Percentiles rank a stretch among this genome's conserved stretches.
Conservation (phyloP, 1,140 invertebrate species). For the Caenorhabditis inopinata region DNA sequence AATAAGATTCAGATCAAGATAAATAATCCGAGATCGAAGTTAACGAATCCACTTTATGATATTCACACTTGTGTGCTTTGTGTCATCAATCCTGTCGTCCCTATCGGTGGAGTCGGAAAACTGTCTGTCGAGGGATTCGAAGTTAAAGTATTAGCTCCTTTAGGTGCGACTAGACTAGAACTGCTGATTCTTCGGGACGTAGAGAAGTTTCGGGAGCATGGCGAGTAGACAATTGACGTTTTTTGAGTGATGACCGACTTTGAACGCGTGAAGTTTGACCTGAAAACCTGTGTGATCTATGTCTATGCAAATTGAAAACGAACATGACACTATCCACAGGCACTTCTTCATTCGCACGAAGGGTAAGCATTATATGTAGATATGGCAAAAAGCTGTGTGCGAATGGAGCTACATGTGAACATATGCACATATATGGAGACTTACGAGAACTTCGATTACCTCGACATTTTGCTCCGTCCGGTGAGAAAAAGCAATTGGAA, state of each 20-base stretch:
- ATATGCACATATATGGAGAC: too few species aligned
- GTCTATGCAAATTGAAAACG: neutral
- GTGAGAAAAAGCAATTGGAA: neutral
- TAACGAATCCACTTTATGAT: too few species aligned
- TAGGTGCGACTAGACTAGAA: neutral
- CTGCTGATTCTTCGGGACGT: constrained; percentile 18
- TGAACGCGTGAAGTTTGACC: constrained; percentile 29
- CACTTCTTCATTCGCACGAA: too few species aligned
- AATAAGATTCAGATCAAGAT: neutral
- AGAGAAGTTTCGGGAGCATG: constrained; percentile 32
- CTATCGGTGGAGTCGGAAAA: neutral
- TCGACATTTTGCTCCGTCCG: constrained; percentile 30
- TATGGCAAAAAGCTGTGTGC: too few species aligned
- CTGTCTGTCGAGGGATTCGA: neutral
- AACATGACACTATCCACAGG: too few species aligned
- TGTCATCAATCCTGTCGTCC: neutral
- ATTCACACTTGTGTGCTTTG: neutral
- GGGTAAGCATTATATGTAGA: too few species aligned
- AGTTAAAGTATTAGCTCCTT: neutral
- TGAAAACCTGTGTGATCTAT: constrained; percentile 28
- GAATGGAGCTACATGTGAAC: too few species aligned
- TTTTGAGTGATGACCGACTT: constrained; percentile 42
- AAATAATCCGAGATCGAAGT: neutral
- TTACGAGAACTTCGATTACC: constrained; percentile 37
- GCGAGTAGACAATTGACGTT: constrained; percentile 42